phyloP scores from a whole-genome alignment of 2,797 vertebrate species.

The Psittacula derbiana region DNA sequence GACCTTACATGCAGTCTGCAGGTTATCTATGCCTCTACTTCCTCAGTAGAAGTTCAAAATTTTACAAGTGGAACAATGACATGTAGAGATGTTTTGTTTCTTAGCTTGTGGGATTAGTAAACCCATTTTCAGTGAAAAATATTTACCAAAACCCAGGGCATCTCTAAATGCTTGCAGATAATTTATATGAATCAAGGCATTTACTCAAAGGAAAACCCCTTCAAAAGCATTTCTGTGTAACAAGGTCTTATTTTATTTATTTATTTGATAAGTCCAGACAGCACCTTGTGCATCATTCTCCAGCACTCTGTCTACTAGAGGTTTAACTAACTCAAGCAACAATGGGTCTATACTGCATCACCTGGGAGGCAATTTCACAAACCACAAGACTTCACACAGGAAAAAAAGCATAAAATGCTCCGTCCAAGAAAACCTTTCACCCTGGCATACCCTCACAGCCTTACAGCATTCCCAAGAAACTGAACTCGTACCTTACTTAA shows the following conservation, averaged over 20 bases:
- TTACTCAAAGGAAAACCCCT: neutral
- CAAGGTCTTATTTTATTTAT: neutral
- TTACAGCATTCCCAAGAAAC: neutral
- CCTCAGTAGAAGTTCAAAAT: neutral
- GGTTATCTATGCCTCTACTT: neutral
- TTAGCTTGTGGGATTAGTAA: neutral
- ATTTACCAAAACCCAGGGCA: neutral
- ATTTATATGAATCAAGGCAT: neutral
- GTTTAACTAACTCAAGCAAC: neutral
- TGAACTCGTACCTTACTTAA: neutral
- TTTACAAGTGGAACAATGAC: neutral
- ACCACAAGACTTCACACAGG: neutral
- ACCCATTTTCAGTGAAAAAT: neutral
- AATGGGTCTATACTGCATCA: accelerated
- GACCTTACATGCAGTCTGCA: neutral
- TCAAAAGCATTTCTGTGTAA: neutral
- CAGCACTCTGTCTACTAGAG: neutral
- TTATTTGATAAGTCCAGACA: neutral
- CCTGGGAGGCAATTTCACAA: neutral
- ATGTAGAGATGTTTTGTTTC: neutral
- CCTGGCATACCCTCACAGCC: neutral
- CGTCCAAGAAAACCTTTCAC: neutral
- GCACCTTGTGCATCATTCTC: accelerated
- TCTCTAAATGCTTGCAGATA: neutral
- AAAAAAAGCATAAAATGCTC: neutral